phyloP scores from a whole-genome alignment of 2,797 vertebrate species.

The Myiotriccus ornatus region DNA sequence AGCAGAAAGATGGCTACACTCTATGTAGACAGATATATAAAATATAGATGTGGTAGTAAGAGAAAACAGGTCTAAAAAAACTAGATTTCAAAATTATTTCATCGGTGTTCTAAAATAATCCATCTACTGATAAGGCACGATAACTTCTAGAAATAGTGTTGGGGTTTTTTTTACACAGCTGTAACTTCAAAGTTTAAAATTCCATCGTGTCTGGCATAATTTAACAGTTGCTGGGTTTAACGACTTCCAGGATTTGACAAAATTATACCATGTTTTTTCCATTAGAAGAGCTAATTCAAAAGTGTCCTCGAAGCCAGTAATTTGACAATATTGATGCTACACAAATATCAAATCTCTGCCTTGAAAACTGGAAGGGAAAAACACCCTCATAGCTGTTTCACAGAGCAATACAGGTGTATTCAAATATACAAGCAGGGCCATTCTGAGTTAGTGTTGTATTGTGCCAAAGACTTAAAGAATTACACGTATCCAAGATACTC shows the following conservation, averaged over 20 bases:
- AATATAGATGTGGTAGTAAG: not conserved
- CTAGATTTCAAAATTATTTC: not conserved
- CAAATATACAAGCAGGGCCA: not conserved
- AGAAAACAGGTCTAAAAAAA: not conserved
- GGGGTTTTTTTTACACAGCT: not conserved
- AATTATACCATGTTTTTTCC: not conserved
- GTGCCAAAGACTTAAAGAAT: not conserved
- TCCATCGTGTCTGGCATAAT: not conserved
- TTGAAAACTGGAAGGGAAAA: not conserved
- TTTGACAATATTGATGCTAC: not conserved
- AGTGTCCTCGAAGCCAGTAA: not conserved
- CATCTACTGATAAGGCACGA: not conserved
- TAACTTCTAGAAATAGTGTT: not conserved
- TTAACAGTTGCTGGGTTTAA: not conserved
- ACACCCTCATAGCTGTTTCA: not conserved
- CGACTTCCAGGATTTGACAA: not conserved
- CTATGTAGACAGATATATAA: conserved; percentile 15
- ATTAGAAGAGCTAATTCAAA: not conserved
- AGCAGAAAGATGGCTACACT: conserved; percentile 80
- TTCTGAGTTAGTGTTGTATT: not conserved
- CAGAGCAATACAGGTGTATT: not conserved
- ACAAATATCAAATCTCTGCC: not conserved
- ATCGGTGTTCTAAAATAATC: not conserved
- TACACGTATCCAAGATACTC: not conserved
- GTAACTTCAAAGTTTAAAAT: not conserved